Evolutionary conservation across 2,797 vertebrate species (phyloP).

Genomic region (Pseudomugil tenellus): DNA sequence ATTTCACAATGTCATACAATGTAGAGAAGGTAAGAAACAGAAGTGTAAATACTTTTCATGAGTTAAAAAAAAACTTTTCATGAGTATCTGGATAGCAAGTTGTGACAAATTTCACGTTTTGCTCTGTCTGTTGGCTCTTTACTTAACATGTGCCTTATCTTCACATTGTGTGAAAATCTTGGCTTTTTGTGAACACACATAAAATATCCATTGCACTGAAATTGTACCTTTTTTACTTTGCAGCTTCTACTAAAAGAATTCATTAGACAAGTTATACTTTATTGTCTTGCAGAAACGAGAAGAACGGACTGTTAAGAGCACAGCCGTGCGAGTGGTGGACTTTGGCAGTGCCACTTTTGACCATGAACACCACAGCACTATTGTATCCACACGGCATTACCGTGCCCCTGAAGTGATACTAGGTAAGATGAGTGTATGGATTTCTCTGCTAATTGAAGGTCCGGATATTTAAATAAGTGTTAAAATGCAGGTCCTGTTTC

Average conservation of each 20-base stretch:
- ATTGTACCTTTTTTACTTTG: not conserved
- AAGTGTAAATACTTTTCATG: not conserved
- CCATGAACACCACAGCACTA: slow-evolving; percentile 98
- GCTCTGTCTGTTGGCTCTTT: not conserved
- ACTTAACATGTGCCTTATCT: not conserved
- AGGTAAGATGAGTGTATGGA: slow-evolving; percentile 75
- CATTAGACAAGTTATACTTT: not conserved
- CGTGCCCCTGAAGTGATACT: slow-evolving; percentile 96
- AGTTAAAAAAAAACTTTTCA: no score
- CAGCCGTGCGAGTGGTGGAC: slow-evolving; percentile 92
- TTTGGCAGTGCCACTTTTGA: slow-evolving; percentile 98
- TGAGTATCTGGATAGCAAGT: not conserved
- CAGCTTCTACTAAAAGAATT: not conserved
- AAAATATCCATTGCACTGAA: not conserved
- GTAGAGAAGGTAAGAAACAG: slow-evolving; percentile 90
- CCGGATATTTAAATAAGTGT: not conserved
- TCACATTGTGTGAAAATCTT: no score
- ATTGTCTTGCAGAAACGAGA: slow-evolving; percentile 88
- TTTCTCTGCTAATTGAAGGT: not conserved
- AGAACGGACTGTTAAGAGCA: slow-evolving; percentile 93
- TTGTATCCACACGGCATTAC: slow-evolving; percentile 97
- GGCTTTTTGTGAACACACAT: not conserved
- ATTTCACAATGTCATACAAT: slow-evolving; percentile 95
- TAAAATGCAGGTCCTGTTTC: not conserved
- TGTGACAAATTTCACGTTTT: no score